phyloP scores from a whole-genome alignment of 1,140 invertebrate species.

The Drosophila lacteicornis region DNA sequence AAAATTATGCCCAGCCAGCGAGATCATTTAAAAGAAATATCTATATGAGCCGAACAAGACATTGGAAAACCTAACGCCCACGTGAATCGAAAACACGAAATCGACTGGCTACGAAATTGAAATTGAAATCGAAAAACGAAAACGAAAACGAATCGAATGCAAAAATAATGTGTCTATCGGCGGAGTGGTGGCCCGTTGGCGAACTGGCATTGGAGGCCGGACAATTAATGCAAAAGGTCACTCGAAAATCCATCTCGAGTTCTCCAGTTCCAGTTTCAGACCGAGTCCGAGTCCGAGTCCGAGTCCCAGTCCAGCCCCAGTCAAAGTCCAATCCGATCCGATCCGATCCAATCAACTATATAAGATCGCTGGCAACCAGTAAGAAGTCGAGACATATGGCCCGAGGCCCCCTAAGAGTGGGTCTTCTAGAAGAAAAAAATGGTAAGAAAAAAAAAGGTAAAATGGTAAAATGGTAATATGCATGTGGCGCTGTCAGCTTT shows the following conservation, averaged over 20 bases:
- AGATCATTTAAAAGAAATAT: constrained; percentile 48
- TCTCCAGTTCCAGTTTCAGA: constrained; percentile 1
- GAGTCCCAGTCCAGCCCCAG: not conserved
- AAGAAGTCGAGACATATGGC: constrained; percentile 49
- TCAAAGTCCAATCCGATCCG: not conserved
- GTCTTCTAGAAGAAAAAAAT: constrained; percentile 24
- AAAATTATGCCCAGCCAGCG: constrained; percentile 42
- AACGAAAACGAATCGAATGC: constrained; percentile 40
- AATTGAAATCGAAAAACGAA: constrained; percentile 37
- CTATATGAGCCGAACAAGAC: constrained; percentile 38
- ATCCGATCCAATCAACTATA: constrained; percentile 2
- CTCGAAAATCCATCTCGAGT: constrained; percentile 35
- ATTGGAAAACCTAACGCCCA: constrained; percentile 58
- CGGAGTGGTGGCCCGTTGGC: constrained; percentile 48
- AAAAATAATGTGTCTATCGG: constrained; percentile 31
- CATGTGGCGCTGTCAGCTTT: constrained; percentile 47
- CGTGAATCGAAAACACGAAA: constrained; percentile 45
- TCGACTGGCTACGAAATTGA: constrained; percentile 22
- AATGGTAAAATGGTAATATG: constrained; percentile 25
- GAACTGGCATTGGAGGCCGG: constrained; percentile 19
- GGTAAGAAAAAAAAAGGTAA: too few relatives aligned
- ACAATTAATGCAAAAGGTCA: constrained; percentile 80
- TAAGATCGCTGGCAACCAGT: constrained; percentile 16
- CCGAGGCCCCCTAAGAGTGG: constrained; percentile 31
- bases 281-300: not conserved